Evolutionary conservation across 2,888 invertebrate genomes (phyloP).

Genomic region (Dasypolia templi): DNA sequence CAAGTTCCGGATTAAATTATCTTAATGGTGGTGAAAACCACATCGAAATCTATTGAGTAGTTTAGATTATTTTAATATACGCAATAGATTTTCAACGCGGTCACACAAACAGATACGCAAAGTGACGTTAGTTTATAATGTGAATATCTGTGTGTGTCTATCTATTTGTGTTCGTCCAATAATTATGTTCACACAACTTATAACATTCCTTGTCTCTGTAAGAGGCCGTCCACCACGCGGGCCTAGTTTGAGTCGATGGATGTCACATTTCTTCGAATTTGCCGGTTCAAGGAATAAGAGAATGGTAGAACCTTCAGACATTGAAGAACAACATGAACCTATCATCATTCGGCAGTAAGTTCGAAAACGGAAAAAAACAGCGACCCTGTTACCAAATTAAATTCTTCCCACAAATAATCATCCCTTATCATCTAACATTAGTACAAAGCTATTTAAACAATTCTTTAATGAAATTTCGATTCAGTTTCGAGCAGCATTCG

Average conservation of each 20-base stretch:
- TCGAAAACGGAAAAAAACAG: neutral
- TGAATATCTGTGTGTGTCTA: too few relatives aligned
- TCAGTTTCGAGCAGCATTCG: neutral
- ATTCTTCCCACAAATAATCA: neutral
- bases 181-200: neutral
- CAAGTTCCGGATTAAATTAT: too few relatives aligned
- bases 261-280: too few relatives aligned
- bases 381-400: neutral
- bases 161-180: too few relatives aligned
- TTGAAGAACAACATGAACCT: neutral
- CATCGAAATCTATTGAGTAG: too few relatives aligned
- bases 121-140: too few relatives aligned
- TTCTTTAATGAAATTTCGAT: neutral
- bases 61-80: too few relatives aligned
- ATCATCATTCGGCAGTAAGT: neutral
- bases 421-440: neutral
- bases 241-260: neutral
- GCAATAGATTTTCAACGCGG: too few relatives aligned
- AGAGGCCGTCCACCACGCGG: neutral
- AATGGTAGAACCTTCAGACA: neutral
- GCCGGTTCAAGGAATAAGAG: neutral
- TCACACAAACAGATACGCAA: too few relatives aligned
- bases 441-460: slow-evolving; percentile 3
- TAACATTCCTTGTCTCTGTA: too few relatives aligned
- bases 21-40: too few relatives aligned